Conservation (phyloP, 2,888 invertebrate species). For the Melinaea marsaeus region DNA sequence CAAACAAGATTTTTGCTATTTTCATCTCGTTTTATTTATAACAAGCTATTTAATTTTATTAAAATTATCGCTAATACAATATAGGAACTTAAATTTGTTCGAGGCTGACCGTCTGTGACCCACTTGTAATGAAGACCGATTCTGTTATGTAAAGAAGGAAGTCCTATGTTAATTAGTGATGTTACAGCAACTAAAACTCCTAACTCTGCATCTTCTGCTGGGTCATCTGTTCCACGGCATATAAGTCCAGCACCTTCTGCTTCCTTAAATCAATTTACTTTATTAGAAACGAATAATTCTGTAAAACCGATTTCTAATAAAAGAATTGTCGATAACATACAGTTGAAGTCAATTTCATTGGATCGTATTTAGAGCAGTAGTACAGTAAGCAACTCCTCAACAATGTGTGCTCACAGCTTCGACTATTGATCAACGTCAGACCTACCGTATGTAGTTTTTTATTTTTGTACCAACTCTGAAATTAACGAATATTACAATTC, state of each 20-base stretch:
- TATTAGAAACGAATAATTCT: not conserved
- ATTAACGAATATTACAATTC: slow-evolving; percentile 5
- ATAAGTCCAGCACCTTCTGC: slow-evolving; percentile 54
- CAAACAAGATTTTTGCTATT: slow-evolving; percentile 37
- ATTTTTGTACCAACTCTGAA: slow-evolving; percentile 43
- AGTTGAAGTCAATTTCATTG: slow-evolving; percentile 19
- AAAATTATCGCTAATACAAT: slow-evolving; percentile 8
- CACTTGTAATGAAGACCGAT: slow-evolving; percentile 46
- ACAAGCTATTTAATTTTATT: slow-evolving; percentile 1
- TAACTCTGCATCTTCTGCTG: slow-evolving; percentile 39
- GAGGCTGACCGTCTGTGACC: slow-evolving; percentile 35
- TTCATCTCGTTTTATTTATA: slow-evolving; percentile 45
- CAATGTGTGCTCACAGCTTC: slow-evolving; percentile 36
- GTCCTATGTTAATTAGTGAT: slow-evolving; percentile 40
- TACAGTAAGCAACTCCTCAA: slow-evolving; percentile 39
- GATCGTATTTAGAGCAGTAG: slow-evolving; percentile 40
- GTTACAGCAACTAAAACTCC: slow-evolving; percentile 56
- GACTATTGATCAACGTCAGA: slow-evolving; percentile 33
- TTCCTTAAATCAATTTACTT: slow-evolving; percentile 40
- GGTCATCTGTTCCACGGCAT: slow-evolving; percentile 54
- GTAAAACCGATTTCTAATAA: too few species aligned
- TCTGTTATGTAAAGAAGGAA: slow-evolving; percentile 48
- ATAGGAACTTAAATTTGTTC: not conserved
- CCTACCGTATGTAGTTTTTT: slow-evolving; percentile 37
- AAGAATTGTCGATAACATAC: slow-evolving; percentile 22